These are phyloP conservation scores for Desoria tigrina DNA, from an alignment of 2,888 invertebrate genomes.

Conservation along the genomic window DNA sequence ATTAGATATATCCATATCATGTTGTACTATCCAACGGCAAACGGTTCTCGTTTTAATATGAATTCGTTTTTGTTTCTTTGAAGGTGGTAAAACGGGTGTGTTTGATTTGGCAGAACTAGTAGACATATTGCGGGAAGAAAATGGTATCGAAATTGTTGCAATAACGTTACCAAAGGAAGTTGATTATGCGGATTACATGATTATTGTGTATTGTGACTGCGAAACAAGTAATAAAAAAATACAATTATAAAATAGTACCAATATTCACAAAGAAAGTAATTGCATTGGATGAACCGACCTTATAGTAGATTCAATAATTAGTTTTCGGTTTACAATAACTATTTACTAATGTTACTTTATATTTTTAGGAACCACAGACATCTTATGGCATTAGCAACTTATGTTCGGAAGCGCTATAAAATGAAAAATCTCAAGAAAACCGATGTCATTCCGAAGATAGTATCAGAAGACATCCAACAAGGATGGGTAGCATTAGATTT, in stretches of 20 bases:
- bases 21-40: too few species aligned
- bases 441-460: constrained; percentile 73
- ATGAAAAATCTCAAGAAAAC: constrained; percentile 63
- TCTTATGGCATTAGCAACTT: constrained; percentile 71
- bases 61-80: neutral
- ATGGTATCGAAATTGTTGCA: constrained; percentile 78
- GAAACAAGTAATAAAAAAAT: too few species aligned
- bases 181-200: constrained; percentile 81
- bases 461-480: constrained; percentile 69
- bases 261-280: too few species aligned
- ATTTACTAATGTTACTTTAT: neutral
- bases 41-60: neutral
- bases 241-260: too few species aligned
- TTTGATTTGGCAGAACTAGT: constrained; percentile 86
- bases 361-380: constrained; percentile 62
- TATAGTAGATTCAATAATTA: too few species aligned
- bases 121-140: constrained; percentile 72
- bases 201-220: constrained; percentile 78
- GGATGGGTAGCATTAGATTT: constrained; percentile 91
- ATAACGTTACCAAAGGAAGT: constrained; percentile 71
- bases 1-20: too few species aligned
- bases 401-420: constrained; percentile 75
- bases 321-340: too few species aligned
- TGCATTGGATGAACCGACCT: too few species aligned
- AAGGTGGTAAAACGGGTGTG: constrained; percentile 81